These are phyloP conservation scores for Ditula angustiorana DNA, from an alignment of 2,888 invertebrate genomes.

Conservation along the genomic window DNA sequence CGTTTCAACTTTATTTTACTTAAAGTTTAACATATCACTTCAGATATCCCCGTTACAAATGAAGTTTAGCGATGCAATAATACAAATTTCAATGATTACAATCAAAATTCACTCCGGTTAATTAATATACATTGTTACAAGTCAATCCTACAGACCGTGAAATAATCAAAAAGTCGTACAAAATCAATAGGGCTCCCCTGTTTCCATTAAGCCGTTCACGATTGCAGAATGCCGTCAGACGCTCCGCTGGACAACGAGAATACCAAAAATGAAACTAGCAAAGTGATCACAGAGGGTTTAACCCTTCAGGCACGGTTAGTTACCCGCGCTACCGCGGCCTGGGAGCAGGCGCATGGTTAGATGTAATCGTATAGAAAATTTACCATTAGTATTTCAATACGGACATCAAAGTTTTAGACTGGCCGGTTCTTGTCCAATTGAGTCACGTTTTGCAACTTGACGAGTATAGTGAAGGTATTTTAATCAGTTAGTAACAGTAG, in stretches of 20 bases:
- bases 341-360: constrained; percentile 50
- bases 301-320: constrained; percentile 80
- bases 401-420: constrained; percentile 61
- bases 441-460: too few relatives aligned
- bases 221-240: constrained; percentile 43
- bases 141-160: constrained; percentile 19
- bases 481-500: neutral
- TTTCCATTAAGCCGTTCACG: constrained; percentile 40
- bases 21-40: neutral
- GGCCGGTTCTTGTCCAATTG: constrained; percentile 4
- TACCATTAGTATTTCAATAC: constrained; percentile 70
- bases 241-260: constrained; percentile 67
- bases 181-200: constrained; percentile 37
- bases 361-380: constrained; percentile 77
- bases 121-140: constrained; percentile 32
- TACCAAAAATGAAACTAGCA: constrained; percentile 68
- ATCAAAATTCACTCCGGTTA: neutral
- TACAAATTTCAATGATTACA: neutral
- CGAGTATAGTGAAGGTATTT: too few relatives aligned
- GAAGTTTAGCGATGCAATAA: neutral
- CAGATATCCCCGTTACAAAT: neutral
- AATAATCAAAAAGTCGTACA: constrained; percentile 35
- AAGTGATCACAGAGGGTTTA: constrained; percentile 69
- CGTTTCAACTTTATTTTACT: constrained; percentile 5
- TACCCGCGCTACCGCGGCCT: constrained; percentile 52